phyloP scores from a whole-genome alignment of 2,113 vertebrate genomes.

The Microcebus ravelobensis region DNA sequence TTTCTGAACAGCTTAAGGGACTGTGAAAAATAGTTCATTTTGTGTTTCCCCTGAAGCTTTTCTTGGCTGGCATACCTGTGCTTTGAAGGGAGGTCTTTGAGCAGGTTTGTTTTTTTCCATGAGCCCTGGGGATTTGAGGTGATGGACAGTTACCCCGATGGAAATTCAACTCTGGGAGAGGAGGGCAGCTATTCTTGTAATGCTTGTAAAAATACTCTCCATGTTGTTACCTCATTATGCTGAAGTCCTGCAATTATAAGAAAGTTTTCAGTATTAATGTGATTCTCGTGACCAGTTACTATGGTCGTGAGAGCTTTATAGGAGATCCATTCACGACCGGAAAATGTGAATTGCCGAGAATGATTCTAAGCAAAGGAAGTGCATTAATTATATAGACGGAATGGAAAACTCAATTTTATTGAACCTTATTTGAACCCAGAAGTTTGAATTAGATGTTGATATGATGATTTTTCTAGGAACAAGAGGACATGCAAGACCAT shows the following conservation, averaged over 20 bases:
- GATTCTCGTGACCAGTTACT: not conserved
- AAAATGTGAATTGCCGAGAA: not conserved
- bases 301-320: not conserved
- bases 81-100: constrained; percentile 54
- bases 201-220: not conserved
- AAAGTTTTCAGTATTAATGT: not conserved
- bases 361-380: not conserved
- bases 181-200: not conserved
- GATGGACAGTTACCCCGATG: not conserved
- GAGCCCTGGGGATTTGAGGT: constrained; percentile 51
- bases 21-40: not conserved
- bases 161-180: constrained; percentile 27
- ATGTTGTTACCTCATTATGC: not conserved
- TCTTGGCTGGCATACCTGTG: constrained; percentile 23
- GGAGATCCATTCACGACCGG: not conserved
- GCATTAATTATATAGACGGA: constrained; percentile 3
- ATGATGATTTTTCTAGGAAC: constrained; percentile 45
- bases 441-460: constrained; percentile 45
- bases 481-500: not conserved
- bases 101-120: constrained; percentile 45
- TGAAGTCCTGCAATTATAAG: not conserved
- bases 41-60: not conserved
- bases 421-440: constrained; percentile 50
- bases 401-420: constrained; percentile 40
- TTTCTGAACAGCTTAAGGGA: constrained; percentile 32